Evolutionary conservation across 1,140 invertebrate species (phyloP).

Genomic region (Drosophila kanapiae): DNA sequence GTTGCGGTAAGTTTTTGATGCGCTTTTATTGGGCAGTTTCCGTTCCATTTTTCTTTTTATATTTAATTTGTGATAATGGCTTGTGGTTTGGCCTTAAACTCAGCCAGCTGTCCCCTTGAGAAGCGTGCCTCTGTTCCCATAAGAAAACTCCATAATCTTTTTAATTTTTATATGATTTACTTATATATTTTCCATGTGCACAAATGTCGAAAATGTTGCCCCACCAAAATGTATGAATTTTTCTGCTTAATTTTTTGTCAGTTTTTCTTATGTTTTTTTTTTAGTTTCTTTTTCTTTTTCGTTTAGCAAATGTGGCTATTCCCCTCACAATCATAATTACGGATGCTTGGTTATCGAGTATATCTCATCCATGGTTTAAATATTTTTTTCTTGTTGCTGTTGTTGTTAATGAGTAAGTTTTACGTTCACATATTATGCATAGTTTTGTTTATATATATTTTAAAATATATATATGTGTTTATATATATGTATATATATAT

Average conservation of each 20-base stretch:
- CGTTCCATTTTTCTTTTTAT: conserved; percentile 27
- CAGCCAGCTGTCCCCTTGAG: conserved; percentile 18
- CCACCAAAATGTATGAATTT: conserved; percentile 42
- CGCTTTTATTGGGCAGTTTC: conserved; percentile 51
- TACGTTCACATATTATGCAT: conserved; percentile 57
- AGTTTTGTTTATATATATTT: conserved; percentile 62
- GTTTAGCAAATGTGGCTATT: conserved; percentile 48
- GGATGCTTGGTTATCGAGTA: conserved; percentile 55
- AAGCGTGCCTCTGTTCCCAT: neutral
- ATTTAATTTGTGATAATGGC: conserved; percentile 44
- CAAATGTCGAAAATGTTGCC: conserved; percentile 70
- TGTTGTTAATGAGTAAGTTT: conserved; percentile 39
- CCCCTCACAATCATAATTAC: conserved; percentile 72
- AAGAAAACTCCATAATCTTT: conserved; percentile 21
- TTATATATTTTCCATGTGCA: conserved; percentile 78
- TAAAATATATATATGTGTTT: conserved; percentile 67
- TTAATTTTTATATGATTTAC: conserved; percentile 75
- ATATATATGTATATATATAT: conserved; percentile 59
- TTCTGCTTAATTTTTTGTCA: conserved; percentile 2
- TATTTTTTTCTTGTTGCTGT: conserved; percentile 37
- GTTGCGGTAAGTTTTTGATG: conserved; percentile 70
- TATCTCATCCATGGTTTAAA: conserved; percentile 54
- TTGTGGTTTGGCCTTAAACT: conserved; percentile 28
- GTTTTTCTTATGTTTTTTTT: conserved; percentile 25
- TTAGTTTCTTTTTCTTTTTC: conserved; percentile 26